Evolutionary conservation across 2,888 invertebrate genomes (phyloP), one percentile per base, ranked within the genome.

Genomic region (Oxytorus armatus): DNA sequence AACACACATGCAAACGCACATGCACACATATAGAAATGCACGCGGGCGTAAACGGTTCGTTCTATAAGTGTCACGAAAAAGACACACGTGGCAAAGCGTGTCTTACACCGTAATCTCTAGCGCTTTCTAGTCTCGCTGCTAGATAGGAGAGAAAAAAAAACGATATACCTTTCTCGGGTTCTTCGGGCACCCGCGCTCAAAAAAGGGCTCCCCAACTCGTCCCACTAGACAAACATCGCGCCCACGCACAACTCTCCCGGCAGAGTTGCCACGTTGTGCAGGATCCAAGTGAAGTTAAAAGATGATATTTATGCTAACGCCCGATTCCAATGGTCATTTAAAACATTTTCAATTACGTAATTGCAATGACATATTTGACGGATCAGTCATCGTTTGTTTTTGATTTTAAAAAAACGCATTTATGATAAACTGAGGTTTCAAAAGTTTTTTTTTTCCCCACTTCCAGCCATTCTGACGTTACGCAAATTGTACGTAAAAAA

Each of bases 131-230:
- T 59, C 39, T 49, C 72, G 33, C n/a, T n/a, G n/a, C n/a, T n/a
- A n/a, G n/a, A n/a, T n/a, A 57, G 23, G 33, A 8, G 49, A 8
- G 18, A 21, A 69, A 47, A 70, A 57, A 70, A 59, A 59, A 47
- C 44, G 21, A 33, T 47, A 25, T 63, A 25, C 29, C 36, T 44
- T n/a, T n/a, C 49, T 44, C 63, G 33, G 44, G 57, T 51, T 82
- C 81, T 84, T 70, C 74, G 36, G 16, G 74, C 74, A 63, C 74
- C 57, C 74, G 53, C 66, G 70, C 76, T 66, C 66, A 84, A 79
- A 84, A 85, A 86, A 84, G 83, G 82, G 81, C 70, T 80, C 82
- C 83, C 81, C 49, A 10, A 39, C 65, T 65, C 72, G 61, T 72
- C 55, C 49, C 39, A 47, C 83, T 82, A 84, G 80, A 78, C 83